phyloP scores from a whole-genome alignment of 2,113 vertebrate species.

The Harpagus bidentatus region DNA sequence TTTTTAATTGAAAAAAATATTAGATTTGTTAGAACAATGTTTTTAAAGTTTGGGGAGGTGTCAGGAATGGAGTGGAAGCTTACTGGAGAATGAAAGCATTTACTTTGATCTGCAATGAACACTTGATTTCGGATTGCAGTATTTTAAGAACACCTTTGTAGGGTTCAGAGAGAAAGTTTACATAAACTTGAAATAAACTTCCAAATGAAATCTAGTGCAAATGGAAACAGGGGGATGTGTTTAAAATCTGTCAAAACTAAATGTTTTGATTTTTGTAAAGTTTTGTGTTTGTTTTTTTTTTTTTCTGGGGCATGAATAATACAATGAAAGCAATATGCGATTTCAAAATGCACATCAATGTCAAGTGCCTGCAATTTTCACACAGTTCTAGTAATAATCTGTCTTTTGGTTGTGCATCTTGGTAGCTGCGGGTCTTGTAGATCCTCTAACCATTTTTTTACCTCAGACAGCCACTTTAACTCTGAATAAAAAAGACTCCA shows the following conservation, averaged over 20 bases:
- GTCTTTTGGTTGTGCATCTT: background rate
- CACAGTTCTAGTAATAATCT: background rate
- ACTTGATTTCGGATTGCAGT: background rate
- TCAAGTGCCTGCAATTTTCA: background rate
- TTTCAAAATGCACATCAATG: background rate
- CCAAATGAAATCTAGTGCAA: background rate
- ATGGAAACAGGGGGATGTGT: background rate
- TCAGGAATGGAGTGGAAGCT: background rate
- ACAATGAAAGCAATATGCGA: background rate
- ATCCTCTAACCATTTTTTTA: background rate
- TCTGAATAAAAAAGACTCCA: background rate
- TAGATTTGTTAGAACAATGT: background rate
- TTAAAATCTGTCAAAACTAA: background rate
- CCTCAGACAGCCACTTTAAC: background rate
- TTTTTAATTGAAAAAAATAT: background rate
- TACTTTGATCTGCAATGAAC: background rate
- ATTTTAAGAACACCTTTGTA: background rate
- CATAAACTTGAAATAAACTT: background rate
- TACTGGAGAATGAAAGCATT: background rate
- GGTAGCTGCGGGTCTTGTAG: background rate
- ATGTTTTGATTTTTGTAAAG: background rate
- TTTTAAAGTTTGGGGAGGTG: background rate
- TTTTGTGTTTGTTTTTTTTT: background rate
- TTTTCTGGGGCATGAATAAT: background rate
- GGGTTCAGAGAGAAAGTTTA: background rate